Conservation (phyloP, 2,888 invertebrate species). For the Hoplodrina ambigua region DNA sequence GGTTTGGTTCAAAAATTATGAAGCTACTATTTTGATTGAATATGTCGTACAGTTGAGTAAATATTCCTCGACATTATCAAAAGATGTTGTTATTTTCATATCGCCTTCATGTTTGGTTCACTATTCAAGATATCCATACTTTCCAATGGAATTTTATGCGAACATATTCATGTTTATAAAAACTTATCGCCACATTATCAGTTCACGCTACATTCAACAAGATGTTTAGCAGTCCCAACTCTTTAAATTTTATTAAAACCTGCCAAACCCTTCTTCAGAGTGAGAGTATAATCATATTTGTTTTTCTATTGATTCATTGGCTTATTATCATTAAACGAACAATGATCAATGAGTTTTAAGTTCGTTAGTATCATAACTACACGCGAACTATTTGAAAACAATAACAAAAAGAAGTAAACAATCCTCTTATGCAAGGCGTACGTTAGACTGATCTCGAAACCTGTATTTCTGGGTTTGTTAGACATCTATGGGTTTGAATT, state of each 20-base stretch:
- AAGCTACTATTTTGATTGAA: conserved; percentile 19
- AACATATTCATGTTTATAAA: conserved; percentile 12
- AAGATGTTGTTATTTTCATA: conserved; percentile 64
- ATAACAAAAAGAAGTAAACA: conserved; percentile 67
- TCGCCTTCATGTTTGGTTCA: conserved; percentile 31
- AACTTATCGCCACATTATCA: conserved; percentile 9
- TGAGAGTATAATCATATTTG: conserved; percentile 47
- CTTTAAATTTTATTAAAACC: not conserved
- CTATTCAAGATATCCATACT: conserved; percentile 38
- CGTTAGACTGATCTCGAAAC: conserved; percentile 44
- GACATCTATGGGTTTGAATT: conserved; percentile 7
- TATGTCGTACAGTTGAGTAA: conserved; percentile 53
- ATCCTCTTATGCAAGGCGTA: conserved; percentile 51
- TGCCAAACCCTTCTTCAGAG: conserved; percentile 19
- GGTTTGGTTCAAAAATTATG: conserved; percentile 24
- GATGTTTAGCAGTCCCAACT: not conserved
- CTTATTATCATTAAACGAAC: conserved; percentile 67
- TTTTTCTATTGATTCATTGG: conserved; percentile 68
- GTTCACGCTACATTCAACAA: not conserved
- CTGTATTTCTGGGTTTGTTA: conserved; percentile 15
- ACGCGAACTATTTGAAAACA: conserved; percentile 70
- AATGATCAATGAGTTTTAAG: conserved; percentile 70
- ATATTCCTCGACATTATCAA: conserved; percentile 48
- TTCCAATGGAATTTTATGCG: conserved; percentile 40
- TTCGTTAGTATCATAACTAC: conserved; percentile 64